Percentiles rank a stretch among this genome's conserved stretches.
Evolutionary conservation across 2,888 invertebrate genomes (phyloP).

Genomic region (Agrochola lota): DNA sequence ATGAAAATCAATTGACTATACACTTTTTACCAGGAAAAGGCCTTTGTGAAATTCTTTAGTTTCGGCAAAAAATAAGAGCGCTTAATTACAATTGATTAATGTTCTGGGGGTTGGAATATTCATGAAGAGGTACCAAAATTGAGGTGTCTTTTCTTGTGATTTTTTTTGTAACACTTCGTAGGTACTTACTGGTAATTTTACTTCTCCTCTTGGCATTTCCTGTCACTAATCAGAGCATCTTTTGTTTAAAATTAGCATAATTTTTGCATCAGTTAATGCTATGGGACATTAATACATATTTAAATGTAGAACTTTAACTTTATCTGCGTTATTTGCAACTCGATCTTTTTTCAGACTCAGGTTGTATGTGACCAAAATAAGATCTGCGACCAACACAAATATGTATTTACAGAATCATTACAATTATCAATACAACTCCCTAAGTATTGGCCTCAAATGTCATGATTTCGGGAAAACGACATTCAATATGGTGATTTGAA

Average conservation of each 20-base stretch:
- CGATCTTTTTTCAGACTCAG: too few species aligned
- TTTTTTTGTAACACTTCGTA: not conserved
- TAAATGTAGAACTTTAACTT: too few species aligned
- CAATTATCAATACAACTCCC: too few species aligned
- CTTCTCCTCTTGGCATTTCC: not conserved
- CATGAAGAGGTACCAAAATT: slow-evolving; percentile 29
- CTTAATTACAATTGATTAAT: slow-evolving; percentile 58
- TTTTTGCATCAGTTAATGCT: not conserved
- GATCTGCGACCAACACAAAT: too few species aligned
- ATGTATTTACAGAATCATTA: too few species aligned
- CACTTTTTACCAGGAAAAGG: slow-evolving; percentile 18
- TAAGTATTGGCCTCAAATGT: too few species aligned
- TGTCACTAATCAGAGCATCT: slow-evolving; percentile 1
- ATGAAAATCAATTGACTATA: slow-evolving; percentile 18
- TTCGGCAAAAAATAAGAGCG: slow-evolving; percentile 38
- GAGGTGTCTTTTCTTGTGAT: slow-evolving; percentile 3
- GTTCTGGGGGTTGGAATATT: slow-evolving; percentile 31
- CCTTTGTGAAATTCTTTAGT: slow-evolving; percentile 1
- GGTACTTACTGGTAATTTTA: not conserved
- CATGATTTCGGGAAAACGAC: too few species aligned
- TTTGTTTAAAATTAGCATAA: slow-evolving; percentile 1
- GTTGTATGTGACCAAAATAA: too few species aligned
- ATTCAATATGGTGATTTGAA: not conserved
- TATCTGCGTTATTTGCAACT: too few species aligned
- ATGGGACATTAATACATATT: not conserved